These are phyloP conservation scores for Arion vulgaris DNA, from an alignment of 1,140 invertebrate genomes.

Conservation along the genomic window DNA sequence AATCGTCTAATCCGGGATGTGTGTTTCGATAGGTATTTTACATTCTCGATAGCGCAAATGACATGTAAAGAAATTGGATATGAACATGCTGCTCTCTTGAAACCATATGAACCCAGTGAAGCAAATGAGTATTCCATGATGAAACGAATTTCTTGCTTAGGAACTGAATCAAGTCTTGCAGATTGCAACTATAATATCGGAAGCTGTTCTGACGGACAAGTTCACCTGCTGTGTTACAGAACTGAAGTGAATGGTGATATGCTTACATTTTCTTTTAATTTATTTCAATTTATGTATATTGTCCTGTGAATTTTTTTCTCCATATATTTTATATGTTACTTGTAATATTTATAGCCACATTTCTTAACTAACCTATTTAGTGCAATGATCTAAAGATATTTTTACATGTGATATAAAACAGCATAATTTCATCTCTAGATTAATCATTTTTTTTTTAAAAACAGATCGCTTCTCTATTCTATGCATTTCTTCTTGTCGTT, in stretches of 20 bases:
- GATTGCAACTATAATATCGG: constrained; percentile 47
- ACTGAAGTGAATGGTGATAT: neutral
- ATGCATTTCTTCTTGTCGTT: too few relatives aligned
- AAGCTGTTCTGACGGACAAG: constrained; percentile 41
- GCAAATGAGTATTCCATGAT: constrained; percentile 42
- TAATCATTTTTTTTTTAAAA: too few relatives aligned
- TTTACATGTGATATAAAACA: too few relatives aligned
- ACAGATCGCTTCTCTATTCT: too few relatives aligned
- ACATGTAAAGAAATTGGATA: constrained; percentile 68
- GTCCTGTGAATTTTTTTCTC: too few relatives aligned
- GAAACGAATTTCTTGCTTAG: constrained; percentile 48
- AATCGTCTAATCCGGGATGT: constrained; percentile 44
- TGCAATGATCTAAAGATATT: too few relatives aligned
- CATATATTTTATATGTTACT: too few relatives aligned
- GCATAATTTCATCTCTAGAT: too few relatives aligned
- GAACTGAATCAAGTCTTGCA: constrained; percentile 35
- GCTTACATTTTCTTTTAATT: neutral
- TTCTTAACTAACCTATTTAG: too few relatives aligned
- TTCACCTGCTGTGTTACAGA: constrained; percentile 24
- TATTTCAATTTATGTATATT: too few relatives aligned
- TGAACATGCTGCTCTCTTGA: constrained; percentile 47
- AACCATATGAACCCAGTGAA: neutral
- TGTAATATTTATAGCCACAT: too few relatives aligned
- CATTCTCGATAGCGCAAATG: constrained; percentile 52
- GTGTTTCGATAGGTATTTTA: constrained; percentile 62